Evolutionary conservation across 2,113 vertebrate genomes (phyloP).

Genomic region (Ibidorhyncha struthersii): DNA sequence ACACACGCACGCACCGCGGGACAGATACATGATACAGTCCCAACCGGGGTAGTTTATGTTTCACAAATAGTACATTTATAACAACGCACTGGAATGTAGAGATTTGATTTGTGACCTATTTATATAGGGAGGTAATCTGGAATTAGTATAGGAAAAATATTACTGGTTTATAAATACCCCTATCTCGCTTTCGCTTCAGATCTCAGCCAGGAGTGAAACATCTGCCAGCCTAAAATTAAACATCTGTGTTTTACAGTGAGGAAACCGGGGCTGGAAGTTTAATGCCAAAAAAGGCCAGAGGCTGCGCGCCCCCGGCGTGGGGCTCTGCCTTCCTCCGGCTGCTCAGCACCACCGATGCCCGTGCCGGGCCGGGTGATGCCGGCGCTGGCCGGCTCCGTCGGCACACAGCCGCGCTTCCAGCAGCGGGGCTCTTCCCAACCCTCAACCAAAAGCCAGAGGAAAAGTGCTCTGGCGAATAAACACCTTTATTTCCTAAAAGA

Average conservation of each 20-base stretch:
- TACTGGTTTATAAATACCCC: constrained; percentile 72
- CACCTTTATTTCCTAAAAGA: neutral
- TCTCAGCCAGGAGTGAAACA: constrained; percentile 72
- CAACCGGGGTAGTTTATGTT: neutral
- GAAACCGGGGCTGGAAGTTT: constrained; percentile 15
- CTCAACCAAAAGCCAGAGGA: neutral
- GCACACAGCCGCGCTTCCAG: neutral
- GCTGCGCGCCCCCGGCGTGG: neutral
- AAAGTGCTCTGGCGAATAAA: rapidly evolving
- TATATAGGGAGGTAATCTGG: constrained; percentile 63
- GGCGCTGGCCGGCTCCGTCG: rapidly evolving
- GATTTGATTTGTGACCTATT: constrained; percentile 69
- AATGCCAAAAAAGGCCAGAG: constrained; percentile 61
- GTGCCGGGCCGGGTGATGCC: rapidly evolving
- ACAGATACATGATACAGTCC: neutral
- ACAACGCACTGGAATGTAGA: neutral
- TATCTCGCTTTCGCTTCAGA: constrained; percentile 60
- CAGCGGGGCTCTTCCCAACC: neutral
- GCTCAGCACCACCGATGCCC: rapidly evolving
- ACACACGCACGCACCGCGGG: neutral
- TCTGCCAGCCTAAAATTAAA: constrained; percentile 76
- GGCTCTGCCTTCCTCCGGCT: neutral
- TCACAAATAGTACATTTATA: constrained; percentile 26
- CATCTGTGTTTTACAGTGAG: constrained; percentile 56
- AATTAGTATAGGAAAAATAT: constrained; percentile 69